These are phyloP conservation scores for Sinocyclocheilus anophthalmus DNA, from an alignment of 2,113 vertebrate species.

Conservation along the genomic window DNA sequence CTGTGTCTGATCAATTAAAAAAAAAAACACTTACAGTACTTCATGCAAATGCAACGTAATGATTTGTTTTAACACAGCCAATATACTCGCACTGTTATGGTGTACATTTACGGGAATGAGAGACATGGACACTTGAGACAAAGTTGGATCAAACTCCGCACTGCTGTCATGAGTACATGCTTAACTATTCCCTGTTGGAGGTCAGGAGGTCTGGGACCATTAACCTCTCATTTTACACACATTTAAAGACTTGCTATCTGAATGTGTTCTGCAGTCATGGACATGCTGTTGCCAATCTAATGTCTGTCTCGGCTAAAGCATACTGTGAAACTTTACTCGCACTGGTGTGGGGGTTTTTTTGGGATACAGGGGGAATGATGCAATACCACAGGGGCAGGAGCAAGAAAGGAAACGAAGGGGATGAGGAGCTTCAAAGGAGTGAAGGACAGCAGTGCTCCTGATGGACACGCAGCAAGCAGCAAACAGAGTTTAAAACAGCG, in stretches of 20 bases:
- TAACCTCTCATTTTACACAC: conserved; percentile 30
- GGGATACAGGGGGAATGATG: conserved; percentile 68
- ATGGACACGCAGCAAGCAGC: conserved; percentile 65
- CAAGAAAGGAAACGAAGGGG: too few relatives aligned
- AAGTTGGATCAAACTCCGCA: background rate
- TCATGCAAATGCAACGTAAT: conserved; percentile 9
- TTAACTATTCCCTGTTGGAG: background rate
- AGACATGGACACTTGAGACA: conserved; percentile 14
- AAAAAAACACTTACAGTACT: background rate
- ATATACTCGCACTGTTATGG: conserved; percentile 42
- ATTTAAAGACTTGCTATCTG: conserved; percentile 30
- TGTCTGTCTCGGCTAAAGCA: background rate
- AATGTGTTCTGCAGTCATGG: conserved; percentile 55
- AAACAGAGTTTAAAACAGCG: conserved; percentile 50
- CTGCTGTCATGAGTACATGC: conserved; percentile 21
- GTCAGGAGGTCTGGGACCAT: conserved; percentile 15
- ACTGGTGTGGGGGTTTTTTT: conserved; percentile 1
- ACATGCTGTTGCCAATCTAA: conserved; percentile 37
- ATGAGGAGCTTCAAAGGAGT: conserved; percentile 69
- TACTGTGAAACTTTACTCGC: conserved; percentile 10
- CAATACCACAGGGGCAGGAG: conserved; percentile 70
- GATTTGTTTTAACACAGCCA: background rate
- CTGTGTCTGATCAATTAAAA: background rate
- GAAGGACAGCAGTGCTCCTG: conserved; percentile 79
- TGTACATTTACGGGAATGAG: conserved; percentile 60